Base-by-base conservation (phyloP, 2,888 invertebrate genomes). In the Leucophenga maculata region DNA sequence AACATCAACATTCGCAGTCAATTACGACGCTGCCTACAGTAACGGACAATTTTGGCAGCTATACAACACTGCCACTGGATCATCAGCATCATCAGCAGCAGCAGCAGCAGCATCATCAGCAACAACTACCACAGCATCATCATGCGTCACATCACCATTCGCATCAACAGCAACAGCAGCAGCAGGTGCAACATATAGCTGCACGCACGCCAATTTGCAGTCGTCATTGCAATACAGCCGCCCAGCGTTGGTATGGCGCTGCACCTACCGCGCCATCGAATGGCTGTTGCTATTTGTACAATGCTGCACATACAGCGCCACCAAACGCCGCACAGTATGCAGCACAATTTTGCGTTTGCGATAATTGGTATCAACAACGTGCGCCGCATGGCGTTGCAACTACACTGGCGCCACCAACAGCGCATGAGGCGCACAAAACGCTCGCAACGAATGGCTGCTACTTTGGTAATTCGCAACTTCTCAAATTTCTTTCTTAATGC, bases 281-380 rank as follows among this genome's bases (percentile, higher is more conserved):
- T 75, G 74, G 77, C 69, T 84, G 84, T 75, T 84, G 84, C 71
- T 83, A 83, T 65, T 77, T 82, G 73, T 82, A 80, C 77, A 83
- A 83, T 67, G 75, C 80, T 31, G 77, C 71, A 70, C 39, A 39
- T 39, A 46, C 68, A 46, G 57, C 70, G 67, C 71, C 75, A 64
- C 31, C 11, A 77, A 77, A 20, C 74, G 26, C 66, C 32, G 11
- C 55, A 14, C 50, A 57, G 26, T 26, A 65, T 65, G 65, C 66
- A 57, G 13, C 80, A 6, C 75, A 78, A 68, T 72, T 78, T 11
- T 84, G 84, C 70, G 72, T 80, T 68, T 84, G 84, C 73, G 84
- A 80, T 73, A 84, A 80, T 77, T 82, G 84, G 72, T 81, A 80
- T 71, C 81, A 80, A 68, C 77, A 74, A 8, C 76, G 73, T 6